These are phyloP conservation scores for Hypothenemus hampei DNA, from an alignment of 1,140 invertebrate species.

Conservation along the genomic window DNA sequence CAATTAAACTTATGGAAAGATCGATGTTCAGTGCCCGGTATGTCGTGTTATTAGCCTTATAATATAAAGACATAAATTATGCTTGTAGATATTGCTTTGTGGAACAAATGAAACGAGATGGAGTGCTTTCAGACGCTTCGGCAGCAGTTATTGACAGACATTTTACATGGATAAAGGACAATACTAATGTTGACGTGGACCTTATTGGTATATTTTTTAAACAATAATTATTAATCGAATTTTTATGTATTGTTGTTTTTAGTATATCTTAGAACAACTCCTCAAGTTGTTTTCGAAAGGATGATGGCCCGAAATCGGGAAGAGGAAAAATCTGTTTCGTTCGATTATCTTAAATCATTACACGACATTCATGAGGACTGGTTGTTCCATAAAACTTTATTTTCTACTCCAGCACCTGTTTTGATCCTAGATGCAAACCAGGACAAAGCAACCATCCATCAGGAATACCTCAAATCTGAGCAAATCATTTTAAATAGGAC, in stretches of 20 bases:
- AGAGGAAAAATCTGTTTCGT: conserved; percentile 71
- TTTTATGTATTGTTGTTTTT: conserved; percentile 33
- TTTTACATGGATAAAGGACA: conserved; percentile 68
- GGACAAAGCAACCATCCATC: conserved; percentile 55
- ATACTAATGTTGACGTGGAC: conserved; percentile 25
- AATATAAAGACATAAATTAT: not conserved
- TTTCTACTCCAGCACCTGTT: conserved; percentile 55
- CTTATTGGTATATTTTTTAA: conserved; percentile 20
- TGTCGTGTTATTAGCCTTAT: conserved; percentile 4
- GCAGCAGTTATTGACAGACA: conserved; percentile 75
- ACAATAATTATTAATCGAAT: not conserved
- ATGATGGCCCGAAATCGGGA: conserved; percentile 69
- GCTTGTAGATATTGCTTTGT: conserved; percentile 65
- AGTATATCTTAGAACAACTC: conserved; percentile 83
- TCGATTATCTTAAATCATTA: conserved; percentile 50
- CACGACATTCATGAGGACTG: conserved; percentile 29
- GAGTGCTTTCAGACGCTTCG: conserved; percentile 44
- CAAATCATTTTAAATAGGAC: conserved; percentile 17
- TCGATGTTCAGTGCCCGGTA: conserved; percentile 72
- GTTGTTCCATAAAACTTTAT: conserved; percentile 46
- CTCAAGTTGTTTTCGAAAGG: conserved; percentile 74
- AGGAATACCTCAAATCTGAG: conserved; percentile 58
- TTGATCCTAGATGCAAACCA: conserved; percentile 58
- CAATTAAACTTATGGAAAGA: conserved; percentile 86
- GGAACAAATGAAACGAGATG: conserved; percentile 63